Base-by-base conservation (phyloP, 2,797 vertebrate species). In the Gorsachius magnificus region DNA sequence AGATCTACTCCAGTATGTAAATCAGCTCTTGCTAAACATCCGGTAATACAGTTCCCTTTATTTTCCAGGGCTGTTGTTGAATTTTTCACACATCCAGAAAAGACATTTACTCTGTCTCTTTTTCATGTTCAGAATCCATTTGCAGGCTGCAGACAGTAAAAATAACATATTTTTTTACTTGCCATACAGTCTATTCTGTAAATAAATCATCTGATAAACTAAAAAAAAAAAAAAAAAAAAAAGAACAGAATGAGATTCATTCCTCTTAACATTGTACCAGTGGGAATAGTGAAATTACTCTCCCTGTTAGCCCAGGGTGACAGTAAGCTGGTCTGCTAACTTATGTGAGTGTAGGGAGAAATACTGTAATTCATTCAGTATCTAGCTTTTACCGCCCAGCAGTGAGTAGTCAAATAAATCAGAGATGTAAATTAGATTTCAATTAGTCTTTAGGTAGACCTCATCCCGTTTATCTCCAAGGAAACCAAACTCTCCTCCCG, bases 1-100 rank as follows among this genome's bases (percentile, higher is more conserved):
- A 96, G 85, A 96, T 95, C 95, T 97, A 97, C 96, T 97, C 92
- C 90, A 94, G 89, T 93, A 97, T 97, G 96, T 97, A 98, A 98
- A 98, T 98, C 95, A 97, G 84, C 68, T 97, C 90, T 92, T 96
- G 94, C 95, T 98, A 97, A 98, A 97, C 9, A 81, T 66, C 71
- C 91, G 64, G 25, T 94, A 97, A 97, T 97, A 97, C 88, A 97
- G 79, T 95, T 94, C 87, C 7, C 86, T 98, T 97, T 97, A 96
- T 98, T 98, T 98, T 96, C 92, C 92, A 97, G 92, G 90, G 93
- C 91, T 96, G 89, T 95, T 97, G 94, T 95, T 9, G 28, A 93
- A 80, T 95, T 96, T 97, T 96, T 97, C 95, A 93, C 82, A 87
- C 60, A 96, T 94, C 87, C 70, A 91, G 86, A 87, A 95, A 95